phyloP scores from a whole-genome alignment of 2,113 vertebrate species.

The Circaetus cinerascens region DNA sequence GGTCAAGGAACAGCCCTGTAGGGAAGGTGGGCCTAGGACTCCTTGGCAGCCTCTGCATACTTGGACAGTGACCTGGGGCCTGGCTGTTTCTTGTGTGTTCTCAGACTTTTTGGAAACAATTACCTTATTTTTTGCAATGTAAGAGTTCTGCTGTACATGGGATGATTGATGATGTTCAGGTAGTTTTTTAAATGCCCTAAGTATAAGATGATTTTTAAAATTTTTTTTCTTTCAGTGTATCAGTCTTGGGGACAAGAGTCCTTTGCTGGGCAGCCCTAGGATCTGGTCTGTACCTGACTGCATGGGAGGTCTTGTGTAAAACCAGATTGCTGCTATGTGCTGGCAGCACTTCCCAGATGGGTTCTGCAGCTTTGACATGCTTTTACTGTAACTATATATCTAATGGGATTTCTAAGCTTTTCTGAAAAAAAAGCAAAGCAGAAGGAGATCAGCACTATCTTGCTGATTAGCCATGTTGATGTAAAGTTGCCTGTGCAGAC shows the following conservation, averaged over 20 bases:
- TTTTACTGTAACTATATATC: not conserved
- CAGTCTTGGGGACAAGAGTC: not conserved
- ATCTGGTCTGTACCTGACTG: not conserved
- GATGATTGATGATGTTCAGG: not conserved
- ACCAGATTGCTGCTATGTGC: not conserved
- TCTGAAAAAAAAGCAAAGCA: not conserved
- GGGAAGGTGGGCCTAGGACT: not conserved
- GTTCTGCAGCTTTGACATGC: not conserved
- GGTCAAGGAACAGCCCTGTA: not conserved
- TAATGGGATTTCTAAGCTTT: not conserved
- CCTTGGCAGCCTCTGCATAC: not conserved
- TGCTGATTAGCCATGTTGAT: not conserved
- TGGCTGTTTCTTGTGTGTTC: not conserved
- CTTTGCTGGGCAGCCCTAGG: not conserved
- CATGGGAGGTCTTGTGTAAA: rapidly evolving
- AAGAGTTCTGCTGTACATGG: not conserved
- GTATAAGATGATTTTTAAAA: rapidly evolving
- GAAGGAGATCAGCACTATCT: not conserved
- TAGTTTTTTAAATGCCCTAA: not conserved
- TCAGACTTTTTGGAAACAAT: not conserved
- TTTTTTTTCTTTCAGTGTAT: not conserved
- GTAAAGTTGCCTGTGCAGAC: not conserved
- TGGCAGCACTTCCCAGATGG: not conserved
- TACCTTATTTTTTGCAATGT: rapidly evolving
- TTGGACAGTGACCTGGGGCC: rapidly evolving